Base-by-base conservation (phyloP, 2,888 invertebrate genomes). In the Drosophila nr. perissopoda region DNA sequence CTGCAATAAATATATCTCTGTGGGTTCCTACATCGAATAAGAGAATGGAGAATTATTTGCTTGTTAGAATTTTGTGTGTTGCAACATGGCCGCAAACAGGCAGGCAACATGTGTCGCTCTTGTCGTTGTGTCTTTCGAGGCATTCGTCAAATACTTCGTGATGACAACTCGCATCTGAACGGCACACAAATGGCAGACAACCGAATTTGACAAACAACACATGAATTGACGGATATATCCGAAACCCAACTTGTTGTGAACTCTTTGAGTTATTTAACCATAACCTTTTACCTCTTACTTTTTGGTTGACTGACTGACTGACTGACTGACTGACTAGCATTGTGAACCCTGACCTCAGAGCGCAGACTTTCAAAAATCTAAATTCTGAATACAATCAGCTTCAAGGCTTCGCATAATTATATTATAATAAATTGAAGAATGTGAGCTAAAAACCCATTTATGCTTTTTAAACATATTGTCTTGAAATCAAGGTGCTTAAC, bases 41-140 rank as follows among this genome's bases (percentile, higher is more conserved):
- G 81, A 78, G 81, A 83, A 83, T 82, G 87, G 84, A 87, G 80
- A 85, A 87, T 84, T 80, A 82, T 80, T 80, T 82, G 80, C 78
- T 77, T 69, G 87, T 86, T 84, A 86, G 83, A 87, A 76, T 73
- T 71, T 83, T 73, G 75, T 76, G 73, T 76, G 69, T 69, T 83
- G 73, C 81, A 77, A 82, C 83, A 72, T 81, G 83, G 84, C 87
- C 68, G 69, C 72, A 76, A 83, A 81, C 68, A 68, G 64, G 69
- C 80, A 80, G 77, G 54, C 71, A 80, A 83, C 83, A 83, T 80
- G 71, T 83, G 83, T 83, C 73, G 71, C 49, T 65, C 52, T 63
- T 56, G 56, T 18, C 36, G 21, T 40, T 34, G n/a, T 56, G 61
- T 65, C 33, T 51, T 40, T 27, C 51, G 42, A 38, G 69, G 57